Conservation (phyloP, 2,113 vertebrate genomes). For the Rhinolophus sinicus region DNA sequence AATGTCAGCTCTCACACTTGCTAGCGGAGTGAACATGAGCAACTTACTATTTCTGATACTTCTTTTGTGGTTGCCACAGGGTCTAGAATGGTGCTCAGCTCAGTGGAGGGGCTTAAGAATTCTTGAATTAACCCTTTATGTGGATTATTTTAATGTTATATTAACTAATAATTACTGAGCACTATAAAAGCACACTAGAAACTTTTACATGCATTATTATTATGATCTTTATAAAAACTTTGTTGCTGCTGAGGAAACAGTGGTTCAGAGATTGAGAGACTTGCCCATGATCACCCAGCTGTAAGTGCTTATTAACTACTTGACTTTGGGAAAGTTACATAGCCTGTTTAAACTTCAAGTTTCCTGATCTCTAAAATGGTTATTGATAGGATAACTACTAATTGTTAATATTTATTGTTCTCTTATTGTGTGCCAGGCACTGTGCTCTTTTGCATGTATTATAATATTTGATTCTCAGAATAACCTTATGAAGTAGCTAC, state of each 20-base stretch:
- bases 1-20: conserved; percentile 23
- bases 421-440: neutral
- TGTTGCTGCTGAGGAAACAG: neutral
- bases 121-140: neutral
- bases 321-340: neutral
- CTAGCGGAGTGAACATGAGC: neutral
- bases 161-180: conserved; percentile 9
- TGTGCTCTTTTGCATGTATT: neutral
- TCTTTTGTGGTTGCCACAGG: conserved; percentile 22
- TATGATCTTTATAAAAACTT: conserved; percentile 39
- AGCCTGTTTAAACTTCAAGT: neutral
- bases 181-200: neutral
- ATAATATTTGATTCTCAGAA: neutral
- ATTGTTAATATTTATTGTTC: conserved; percentile 1
- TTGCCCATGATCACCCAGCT: neutral
- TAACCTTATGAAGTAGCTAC: neutral
- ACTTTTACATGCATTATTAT: conserved; percentile 7
- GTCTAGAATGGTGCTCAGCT: neutral
- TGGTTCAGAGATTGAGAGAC: neutral
- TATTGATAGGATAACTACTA: neutral
- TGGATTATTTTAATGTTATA: conserved; percentile 10
- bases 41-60: conserved; percentile 32
- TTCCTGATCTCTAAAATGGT: conserved; percentile 26
- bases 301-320: conserved; percentile 9
- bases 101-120: neutral